phyloP scores from a whole-genome alignment of 2,888 invertebrate genomes.

The Onthophagus sagittarius region DNA sequence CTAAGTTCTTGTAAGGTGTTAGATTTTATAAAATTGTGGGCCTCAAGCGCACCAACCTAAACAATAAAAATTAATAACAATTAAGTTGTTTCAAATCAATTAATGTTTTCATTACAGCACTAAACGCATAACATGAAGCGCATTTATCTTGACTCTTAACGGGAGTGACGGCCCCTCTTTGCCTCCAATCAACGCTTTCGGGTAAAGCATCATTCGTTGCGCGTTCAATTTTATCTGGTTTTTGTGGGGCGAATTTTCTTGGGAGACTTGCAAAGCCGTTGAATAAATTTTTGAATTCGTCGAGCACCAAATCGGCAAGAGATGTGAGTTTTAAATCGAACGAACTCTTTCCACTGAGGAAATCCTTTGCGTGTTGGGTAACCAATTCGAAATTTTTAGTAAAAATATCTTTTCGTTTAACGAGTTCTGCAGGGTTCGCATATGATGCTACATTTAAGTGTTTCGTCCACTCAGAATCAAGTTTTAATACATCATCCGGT shows the following conservation, averaged over 20 bases:
- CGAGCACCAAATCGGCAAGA: conserved; percentile 42
- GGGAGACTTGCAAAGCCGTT: conserved; percentile 38
- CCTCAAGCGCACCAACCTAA: conserved; percentile 57
- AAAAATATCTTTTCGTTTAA: conserved; percentile 6
- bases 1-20: conserved; percentile 51
- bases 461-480: too few relatives aligned
- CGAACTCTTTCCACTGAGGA: conserved; percentile 30
- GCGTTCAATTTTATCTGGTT: conserved; percentile 4
- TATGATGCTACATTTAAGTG: not conserved
- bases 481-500: too few relatives aligned
- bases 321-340: conserved; percentile 43
- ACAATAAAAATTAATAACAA: conserved; percentile 19
- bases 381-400: conserved; percentile 6
- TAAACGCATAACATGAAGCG: conserved; percentile 46
- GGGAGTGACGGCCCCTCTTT: conserved; percentile 42
- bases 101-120: conserved; percentile 39
- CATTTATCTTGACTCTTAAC: conserved; percentile 44
- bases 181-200: conserved; percentile 44
- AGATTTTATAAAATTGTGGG: conserved; percentile 51
- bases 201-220: conserved; percentile 36
- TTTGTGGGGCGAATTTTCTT: not conserved
- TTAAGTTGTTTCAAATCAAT: not conserved
- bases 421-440: not conserved
- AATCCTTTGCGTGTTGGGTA: conserved; percentile 33
- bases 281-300: conserved; percentile 41